phyloP scores from a whole-genome alignment of 2,113 vertebrate species.

The Takifugu bimaculatus region DNA sequence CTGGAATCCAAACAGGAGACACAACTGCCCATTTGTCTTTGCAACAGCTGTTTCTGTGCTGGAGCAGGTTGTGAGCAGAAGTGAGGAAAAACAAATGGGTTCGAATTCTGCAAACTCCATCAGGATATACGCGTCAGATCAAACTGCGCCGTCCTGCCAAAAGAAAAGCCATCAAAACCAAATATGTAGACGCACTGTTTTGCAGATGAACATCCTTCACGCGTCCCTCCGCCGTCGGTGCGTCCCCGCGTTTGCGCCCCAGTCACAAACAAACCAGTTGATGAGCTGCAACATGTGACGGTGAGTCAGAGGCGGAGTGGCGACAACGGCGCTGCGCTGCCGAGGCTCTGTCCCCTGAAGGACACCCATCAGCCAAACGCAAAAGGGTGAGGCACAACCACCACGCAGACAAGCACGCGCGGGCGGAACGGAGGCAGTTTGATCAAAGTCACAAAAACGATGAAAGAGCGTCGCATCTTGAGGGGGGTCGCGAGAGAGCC shows the following conservation, averaged over 20 bases:
- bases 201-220: slow-evolving; percentile 6
- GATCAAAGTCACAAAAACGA: slow-evolving; percentile 54
- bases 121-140: too few relatives aligned
- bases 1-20: not conserved
- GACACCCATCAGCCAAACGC: slow-evolving; percentile 40
- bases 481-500: not conserved
- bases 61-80: too few relatives aligned
- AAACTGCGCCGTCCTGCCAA: too few relatives aligned
- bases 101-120: too few relatives aligned
- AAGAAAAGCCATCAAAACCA: not conserved
- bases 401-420: slow-evolving; percentile 37
- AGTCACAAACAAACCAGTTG: slow-evolving; percentile 19
- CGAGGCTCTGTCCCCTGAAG: slow-evolving; percentile 18
- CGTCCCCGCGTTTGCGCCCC: slow-evolving; percentile 11
- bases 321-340: slow-evolving; percentile 26
- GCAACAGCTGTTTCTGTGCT: too few relatives aligned
- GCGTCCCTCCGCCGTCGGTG: slow-evolving; percentile 1
- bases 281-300: slow-evolving; percentile 17
- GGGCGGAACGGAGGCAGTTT: slow-evolving; percentile 33
- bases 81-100: too few relatives aligned
- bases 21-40: too few relatives aligned
- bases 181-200: not conserved
- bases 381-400: slow-evolving; percentile 46
- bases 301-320: slow-evolving; percentile 51
- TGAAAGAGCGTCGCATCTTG: slow-evolving; percentile 31